Base-by-base conservation (phyloP, 1,140 invertebrate species). In the Gryon sp. region DNA sequence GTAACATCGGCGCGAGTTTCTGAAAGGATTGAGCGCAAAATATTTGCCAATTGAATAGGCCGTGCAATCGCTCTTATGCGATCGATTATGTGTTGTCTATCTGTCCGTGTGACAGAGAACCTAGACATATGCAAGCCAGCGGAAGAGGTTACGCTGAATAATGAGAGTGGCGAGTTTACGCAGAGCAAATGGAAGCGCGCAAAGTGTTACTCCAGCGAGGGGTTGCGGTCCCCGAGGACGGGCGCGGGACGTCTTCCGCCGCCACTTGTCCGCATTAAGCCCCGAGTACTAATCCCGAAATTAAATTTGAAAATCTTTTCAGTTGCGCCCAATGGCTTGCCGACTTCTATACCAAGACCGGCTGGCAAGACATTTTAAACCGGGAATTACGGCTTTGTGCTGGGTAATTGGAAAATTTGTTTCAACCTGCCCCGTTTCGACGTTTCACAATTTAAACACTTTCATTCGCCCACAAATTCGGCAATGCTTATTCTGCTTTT, bases 271-370 rank as follows among this genome's bases (percentile, higher is more conserved):
- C 81, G 82, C 83, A 88, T 88, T 88, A 88, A 87, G 81, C 82
- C 83, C 62, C 55, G 83, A 84, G 81, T 84, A 88, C 87, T 89
- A 89, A 89, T 89, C 86, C 83, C 77, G 45, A 89, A 89, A 88
- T 89, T 89, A 88, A 88, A 88, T 89, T 89, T 88, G 82, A 80
- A 88, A 88, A 89, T 88, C 87, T 88, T 89, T 89, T 88, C 84
- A 87, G 55, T 26, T n/a, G 32, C 65, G 38, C 34, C n/a, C 55
- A 68, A 48, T 65, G 69, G 76, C 69, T 9, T 48, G 46, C 66
- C n/a, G n/a, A n/a, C n/a, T n/a, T 41, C 55, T 43, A 6, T 0
- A 20, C 15, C 45, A 38, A 50, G 12, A 36, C 48, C 36, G 24
- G 38, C 77, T 68, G 69, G n/a, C 65, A 81, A 84, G 80, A 84